phyloP scores from a whole-genome alignment of 2,888 invertebrate species.

The Anarsia innoxiella region DNA sequence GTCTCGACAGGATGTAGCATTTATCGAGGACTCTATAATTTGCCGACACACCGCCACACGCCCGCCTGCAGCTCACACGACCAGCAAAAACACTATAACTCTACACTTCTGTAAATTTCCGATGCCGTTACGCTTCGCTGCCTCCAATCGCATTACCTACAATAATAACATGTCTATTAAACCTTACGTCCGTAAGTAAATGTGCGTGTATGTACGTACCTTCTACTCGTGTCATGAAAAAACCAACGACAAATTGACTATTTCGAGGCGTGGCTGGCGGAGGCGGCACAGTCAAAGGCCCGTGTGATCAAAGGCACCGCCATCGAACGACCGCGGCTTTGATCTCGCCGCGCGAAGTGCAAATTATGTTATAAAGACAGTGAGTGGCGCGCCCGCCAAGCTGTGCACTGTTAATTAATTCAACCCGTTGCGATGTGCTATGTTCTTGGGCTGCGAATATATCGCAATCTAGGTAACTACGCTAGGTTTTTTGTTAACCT shows the following conservation, averaged over 20 bases:
- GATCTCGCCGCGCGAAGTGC: conserved; percentile 74
- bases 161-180: conserved; percentile 14
- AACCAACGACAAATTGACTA: conserved; percentile 69
- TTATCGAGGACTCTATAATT: conserved; percentile 16
- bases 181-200: conserved; percentile 11
- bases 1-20: conserved; percentile 14
- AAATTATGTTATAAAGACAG: conserved; percentile 76
- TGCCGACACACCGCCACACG: conserved; percentile 12
- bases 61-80: conserved; percentile 12
- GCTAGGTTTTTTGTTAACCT: not conserved
- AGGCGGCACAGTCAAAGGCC: conserved; percentile 69
- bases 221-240: conserved; percentile 34
- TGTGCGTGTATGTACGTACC: conserved; percentile 12
- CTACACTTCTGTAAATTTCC: conserved; percentile 3
- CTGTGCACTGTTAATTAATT: conserved; percentile 67
- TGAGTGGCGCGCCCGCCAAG: conserved; percentile 61
- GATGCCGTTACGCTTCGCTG: conserved; percentile 10
- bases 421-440: conserved; percentile 39
- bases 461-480: conserved; percentile 20
- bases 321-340: conserved; percentile 63
- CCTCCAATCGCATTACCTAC: conserved; percentile 5
- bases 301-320: conserved; percentile 72
- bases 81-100: conserved; percentile 9
- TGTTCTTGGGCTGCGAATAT: conserved; percentile 17
- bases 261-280: conserved; percentile 65